Base-by-base conservation (phyloP, 2,113 vertebrate genomes). In the Penelope pileata region DNA sequence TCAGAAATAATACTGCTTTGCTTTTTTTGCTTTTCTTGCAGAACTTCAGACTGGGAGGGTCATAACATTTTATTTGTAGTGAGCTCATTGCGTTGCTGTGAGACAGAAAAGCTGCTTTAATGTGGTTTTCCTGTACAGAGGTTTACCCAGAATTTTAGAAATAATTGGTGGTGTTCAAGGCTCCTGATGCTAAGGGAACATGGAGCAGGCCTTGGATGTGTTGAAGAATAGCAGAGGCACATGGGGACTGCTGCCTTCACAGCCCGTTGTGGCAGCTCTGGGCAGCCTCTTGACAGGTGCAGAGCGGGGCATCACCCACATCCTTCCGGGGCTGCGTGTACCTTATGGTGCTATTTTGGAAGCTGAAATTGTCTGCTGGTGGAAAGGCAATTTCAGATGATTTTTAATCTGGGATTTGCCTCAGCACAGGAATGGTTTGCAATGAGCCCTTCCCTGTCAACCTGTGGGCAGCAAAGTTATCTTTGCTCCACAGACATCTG, bases 231-330 rank as follows among this genome's bases (percentile, higher is more conserved):
- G 23, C 14, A 63, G 34, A 88, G 8, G 24, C n/a, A 29, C 36
- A 7, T 0, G 1, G 32, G 67, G 36, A 38, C 29, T 36, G 9
- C 6, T 68, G 16, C 27, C 48, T 64, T 82, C 11, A 23, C 54
- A 69, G 32, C 24, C 4, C 7, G 24, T 54, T 45, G 38, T 30
- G 54, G 48, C 40, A 53, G 8, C 58, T 80, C 63, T 36, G 38
- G 80, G 60, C 16, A 74, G 5, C 38, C 13, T 58, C 64, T 77
- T 59, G 29, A 29, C 38, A 88, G 70, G 51, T 11, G 60, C 0
- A 0, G 29, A n/a, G 7, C 0, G 18, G 19, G 17, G 2, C 34
- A 45, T n/a, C 48, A 54, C 27, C 38, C 10, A 5, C 27, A 12
- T 51, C 8, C 27, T 10, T 2, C 0, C 12, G 11, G 66, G 36